phyloP scores from a whole-genome alignment of 1,140 invertebrate genomes.

The Andricus grossulariae region DNA sequence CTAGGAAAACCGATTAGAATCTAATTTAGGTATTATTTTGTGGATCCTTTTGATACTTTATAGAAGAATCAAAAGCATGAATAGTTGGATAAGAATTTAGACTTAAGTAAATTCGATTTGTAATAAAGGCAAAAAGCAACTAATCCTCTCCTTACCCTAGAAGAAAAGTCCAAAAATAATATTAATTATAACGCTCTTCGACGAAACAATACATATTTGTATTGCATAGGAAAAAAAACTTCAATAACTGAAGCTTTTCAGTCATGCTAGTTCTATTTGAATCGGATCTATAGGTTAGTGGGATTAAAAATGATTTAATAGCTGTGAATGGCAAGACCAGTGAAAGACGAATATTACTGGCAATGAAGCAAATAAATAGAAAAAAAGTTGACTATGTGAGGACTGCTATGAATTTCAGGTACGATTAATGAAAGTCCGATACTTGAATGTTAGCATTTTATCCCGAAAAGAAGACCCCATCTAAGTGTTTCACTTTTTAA shows the following conservation, averaged over 20 bases:
- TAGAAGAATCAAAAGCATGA: neutral
- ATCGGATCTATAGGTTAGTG: constrained; percentile 1
- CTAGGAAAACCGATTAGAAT: constrained; percentile 11
- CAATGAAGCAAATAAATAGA: neutral
- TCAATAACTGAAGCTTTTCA: neutral
- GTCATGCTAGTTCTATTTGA: constrained; percentile 4
- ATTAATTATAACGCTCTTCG: neutral
- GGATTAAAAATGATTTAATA: neutral
- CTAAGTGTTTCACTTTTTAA: no score
- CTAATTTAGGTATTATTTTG: neutral
- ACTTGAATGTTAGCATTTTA: no score
- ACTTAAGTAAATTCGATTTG: constrained; percentile 20
- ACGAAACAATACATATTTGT: neutral
- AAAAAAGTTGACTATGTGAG: no score
- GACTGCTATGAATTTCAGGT: no score
- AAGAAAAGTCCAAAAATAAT: constrained; percentile 11
- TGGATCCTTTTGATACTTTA: neutral
- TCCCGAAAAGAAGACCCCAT: no score
- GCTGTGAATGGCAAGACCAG: neutral
- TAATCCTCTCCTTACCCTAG: neutral
- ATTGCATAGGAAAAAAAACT: neutral
- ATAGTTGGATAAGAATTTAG: neutral
- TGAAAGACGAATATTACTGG: neutral
- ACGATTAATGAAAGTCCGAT: no score
- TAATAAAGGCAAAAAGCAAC: neutral